Conservation (phyloP, 2,888 invertebrate genomes). For the Drosophila mettleri region DNA sequence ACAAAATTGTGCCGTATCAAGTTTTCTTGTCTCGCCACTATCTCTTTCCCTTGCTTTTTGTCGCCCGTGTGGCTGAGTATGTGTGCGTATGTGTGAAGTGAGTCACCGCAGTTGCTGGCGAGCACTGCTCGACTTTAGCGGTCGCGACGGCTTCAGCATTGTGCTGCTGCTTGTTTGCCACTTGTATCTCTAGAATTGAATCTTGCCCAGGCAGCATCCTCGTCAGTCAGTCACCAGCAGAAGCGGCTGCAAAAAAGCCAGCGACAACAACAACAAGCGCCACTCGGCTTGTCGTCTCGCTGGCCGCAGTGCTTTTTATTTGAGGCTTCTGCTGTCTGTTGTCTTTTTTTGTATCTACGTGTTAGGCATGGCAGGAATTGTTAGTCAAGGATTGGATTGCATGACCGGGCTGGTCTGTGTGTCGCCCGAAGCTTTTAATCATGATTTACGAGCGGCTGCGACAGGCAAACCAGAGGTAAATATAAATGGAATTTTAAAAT, state of each 20-base stretch:
- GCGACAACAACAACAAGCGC: constrained; percentile 19
- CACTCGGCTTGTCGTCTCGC: constrained; percentile 59
- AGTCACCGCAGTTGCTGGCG: constrained; percentile 64
- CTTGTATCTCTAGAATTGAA: constrained; percentile 80
- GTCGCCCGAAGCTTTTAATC: constrained; percentile 82
- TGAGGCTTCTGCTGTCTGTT: constrained; percentile 53
- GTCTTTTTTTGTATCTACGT: constrained; percentile 55
- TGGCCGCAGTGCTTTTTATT: constrained; percentile 73
- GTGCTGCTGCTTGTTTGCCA: constrained; percentile 60
- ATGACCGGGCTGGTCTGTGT: constrained; percentile 47
- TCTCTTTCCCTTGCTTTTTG: constrained; percentile 22
- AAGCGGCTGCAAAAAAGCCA: constrained; percentile 18
- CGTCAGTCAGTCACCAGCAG: constrained; percentile 54
- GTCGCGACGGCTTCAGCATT: constrained; percentile 37
- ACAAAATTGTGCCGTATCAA: constrained; percentile 54
- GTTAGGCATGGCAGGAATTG: constrained; percentile 67
- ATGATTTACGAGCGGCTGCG: constrained; percentile 79
- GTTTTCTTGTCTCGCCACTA: constrained; percentile 33
- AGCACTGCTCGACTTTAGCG: constrained; percentile 64
- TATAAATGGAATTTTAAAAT: constrained; percentile 83
- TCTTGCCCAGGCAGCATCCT: constrained; percentile 72
- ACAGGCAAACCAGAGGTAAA: constrained; percentile 72
- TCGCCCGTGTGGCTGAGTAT: constrained; percentile 22
- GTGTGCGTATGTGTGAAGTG: constrained; percentile 52
- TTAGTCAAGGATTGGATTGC: constrained; percentile 40